Evolutionary conservation across 1,140 invertebrate genomes (phyloP), one percentile per base, ranked within the genome.

Genomic region (Zophobas morio): DNA sequence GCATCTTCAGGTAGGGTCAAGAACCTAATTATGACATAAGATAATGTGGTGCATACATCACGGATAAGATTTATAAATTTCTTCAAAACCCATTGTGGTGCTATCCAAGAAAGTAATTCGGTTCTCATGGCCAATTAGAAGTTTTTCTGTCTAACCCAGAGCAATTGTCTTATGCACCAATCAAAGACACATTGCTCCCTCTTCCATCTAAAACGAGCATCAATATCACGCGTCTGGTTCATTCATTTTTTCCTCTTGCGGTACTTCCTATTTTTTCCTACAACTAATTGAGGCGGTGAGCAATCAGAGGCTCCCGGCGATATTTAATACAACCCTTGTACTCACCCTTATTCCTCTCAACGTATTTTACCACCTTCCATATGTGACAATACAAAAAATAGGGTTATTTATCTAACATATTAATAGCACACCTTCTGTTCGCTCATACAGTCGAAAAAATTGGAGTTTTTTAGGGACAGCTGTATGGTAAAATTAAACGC

Each of bases 1-100:
- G 78, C 78, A 77, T 79, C 78, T 66, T 79, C 75, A 76, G 75
- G 78, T 80, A 57, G 51, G 76, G 78, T 80, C 78, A 80, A 80
- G 70, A 75, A 80, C 75, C 78, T 78, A 77, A 80, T 78, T 80
- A 75, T 80, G 76, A 80, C 76, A 79, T 60, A 72, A 76, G 54
- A 79, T 79, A 76, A 79, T 53, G 56, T 66, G 76, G 54, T 78
- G 70, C 35, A 77, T 77, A 74, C 51, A 74, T 74, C 71, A 74
- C 51, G 51, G 54, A 74, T 54, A 42, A 74, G 71, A 74, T 74
- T 74, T 74, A 74, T 74, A 56, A 54, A 74, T 72, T 72, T 72
- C 51, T 72, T 72, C 51, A 72, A 72, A 53, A 51, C 51, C 70
- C 70, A 72, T 72, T 72, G 70, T 72, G 70, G 70, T 51, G 70